These are phyloP conservation scores for Tortrix viridana DNA, from an alignment of 2,888 invertebrate genomes.

Conservation along the genomic window DNA sequence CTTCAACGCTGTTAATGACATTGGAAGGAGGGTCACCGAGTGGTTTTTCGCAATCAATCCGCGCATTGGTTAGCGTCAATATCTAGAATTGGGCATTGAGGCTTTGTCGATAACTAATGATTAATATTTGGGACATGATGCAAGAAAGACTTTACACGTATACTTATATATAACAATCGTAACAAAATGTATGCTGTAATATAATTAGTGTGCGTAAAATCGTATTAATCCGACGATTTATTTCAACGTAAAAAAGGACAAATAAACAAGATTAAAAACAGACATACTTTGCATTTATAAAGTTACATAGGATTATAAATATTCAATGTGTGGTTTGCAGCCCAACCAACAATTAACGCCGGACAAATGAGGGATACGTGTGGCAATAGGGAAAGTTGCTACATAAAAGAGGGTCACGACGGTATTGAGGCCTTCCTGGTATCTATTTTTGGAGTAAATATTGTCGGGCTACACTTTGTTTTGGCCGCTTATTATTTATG, in stretches of 20 bases:
- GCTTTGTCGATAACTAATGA: background rate
- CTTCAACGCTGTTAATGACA: slow-evolving; percentile 41
- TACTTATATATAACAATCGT: too few species aligned
- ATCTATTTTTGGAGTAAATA: slow-evolving; percentile 39
- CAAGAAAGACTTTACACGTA: too few species aligned
- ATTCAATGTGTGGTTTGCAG: background rate
- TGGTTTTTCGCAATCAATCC: slow-evolving; percentile 25
- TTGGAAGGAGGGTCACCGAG: slow-evolving; percentile 42
- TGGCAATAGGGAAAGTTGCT: slow-evolving; percentile 26
- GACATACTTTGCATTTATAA: background rate
- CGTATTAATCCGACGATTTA: too few species aligned
- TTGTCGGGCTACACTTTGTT: slow-evolving; percentile 41
- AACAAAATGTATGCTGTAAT: too few species aligned
- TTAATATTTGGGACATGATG: too few species aligned
- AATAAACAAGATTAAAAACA: background rate
- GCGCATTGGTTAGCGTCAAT: slow-evolving; percentile 6
- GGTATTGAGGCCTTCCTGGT: slow-evolving; percentile 38
- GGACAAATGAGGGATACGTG: slow-evolving; percentile 17
- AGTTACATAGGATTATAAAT: too few species aligned
- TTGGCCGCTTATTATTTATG: slow-evolving; percentile 41
- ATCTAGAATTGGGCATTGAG: slow-evolving; percentile 1
- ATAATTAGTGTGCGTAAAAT: too few species aligned
- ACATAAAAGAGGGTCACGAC: slow-evolving; percentile 36
- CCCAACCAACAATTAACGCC: slow-evolving; percentile 4
- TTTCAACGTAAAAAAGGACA: too few species aligned